phyloP scores from a whole-genome alignment of 2,888 invertebrate species.

The Zygaena filipendulae region DNA sequence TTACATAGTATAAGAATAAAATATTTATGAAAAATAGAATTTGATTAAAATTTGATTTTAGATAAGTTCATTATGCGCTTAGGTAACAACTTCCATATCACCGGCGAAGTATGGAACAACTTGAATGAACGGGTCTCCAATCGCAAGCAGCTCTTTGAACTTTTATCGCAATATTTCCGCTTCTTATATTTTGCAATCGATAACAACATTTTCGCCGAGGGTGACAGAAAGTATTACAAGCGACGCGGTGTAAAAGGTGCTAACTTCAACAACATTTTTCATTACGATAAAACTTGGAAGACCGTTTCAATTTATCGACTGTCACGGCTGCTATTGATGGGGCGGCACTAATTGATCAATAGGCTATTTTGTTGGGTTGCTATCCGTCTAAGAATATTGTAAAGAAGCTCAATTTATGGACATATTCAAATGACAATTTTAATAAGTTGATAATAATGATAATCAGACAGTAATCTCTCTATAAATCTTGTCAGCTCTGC shows the following conservation, averaged over 20 bases:
- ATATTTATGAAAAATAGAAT: constrained; percentile 5
- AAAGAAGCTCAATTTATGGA: no score
- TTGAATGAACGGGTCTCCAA: constrained; percentile 24
- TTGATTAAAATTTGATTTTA: background rate
- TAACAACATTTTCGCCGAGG: constrained; percentile 33
- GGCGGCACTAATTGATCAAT: no score
- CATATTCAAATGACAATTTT: no score
- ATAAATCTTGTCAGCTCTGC: no score
- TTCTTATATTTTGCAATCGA: constrained; percentile 35
- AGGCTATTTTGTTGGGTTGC: no score
- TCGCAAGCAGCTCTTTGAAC: constrained; percentile 25
- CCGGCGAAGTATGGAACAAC: constrained; percentile 9
- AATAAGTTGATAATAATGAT: no score
- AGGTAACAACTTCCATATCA: no score
- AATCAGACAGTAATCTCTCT: no score
- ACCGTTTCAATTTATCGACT: constrained; percentile 19
- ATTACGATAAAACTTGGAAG: constrained; percentile 28
- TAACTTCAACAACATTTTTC: constrained; percentile 24
- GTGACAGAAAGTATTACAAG: constrained; percentile 21
- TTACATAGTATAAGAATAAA: no score
- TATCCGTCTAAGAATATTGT: no score
- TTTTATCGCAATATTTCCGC: constrained; percentile 33
- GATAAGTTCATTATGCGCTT: no score
- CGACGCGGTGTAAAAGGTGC: constrained; percentile 12
- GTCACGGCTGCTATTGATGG: no score